A percentile compares a stretch with the other conserved stretches of the same genome.
These are phyloP conservation scores for Berghia stephanieae DNA, from an alignment of 1,140 invertebrate species.

Conservation along the genomic window DNA sequence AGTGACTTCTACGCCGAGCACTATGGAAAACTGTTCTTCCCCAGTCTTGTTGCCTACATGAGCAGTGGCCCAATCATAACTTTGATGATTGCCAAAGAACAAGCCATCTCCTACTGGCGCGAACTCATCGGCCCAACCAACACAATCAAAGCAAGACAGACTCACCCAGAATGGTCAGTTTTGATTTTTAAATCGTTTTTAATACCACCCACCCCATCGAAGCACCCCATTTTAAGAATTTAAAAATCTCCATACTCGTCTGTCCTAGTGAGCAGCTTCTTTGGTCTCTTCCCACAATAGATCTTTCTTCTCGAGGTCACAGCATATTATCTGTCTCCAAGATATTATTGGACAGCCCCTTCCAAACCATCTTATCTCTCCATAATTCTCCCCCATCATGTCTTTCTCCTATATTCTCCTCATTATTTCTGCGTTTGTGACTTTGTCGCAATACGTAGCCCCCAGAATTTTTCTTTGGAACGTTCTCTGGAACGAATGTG, in stretches of 20 bases:
- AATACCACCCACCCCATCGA: background rate
- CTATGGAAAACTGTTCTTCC: conserved; percentile 77
- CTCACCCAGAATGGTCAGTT: conserved; percentile 72
- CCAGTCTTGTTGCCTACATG: conserved; percentile 79
- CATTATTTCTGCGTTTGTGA: too few species aligned
- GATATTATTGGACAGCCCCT: too few species aligned
- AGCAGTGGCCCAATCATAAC: conserved; percentile 79
- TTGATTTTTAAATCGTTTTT: background rate
- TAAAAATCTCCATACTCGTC: background rate
- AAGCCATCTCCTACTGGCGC: conserved; percentile 78
- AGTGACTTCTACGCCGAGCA: conserved; percentile 82
- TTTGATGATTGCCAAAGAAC: conserved; percentile 73
- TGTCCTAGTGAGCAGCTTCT: background rate
- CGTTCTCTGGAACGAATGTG: too few species aligned
- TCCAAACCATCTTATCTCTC: too few species aligned
- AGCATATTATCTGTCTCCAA: too few species aligned
- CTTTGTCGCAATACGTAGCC: too few species aligned
- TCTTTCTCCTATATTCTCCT: too few species aligned
- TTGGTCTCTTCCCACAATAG: conserved; percentile 9
- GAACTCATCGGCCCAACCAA: conserved; percentile 76
- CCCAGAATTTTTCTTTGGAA: too few species aligned
- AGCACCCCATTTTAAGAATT: background rate
- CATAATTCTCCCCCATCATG: too few species aligned
- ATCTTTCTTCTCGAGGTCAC: too few species aligned
- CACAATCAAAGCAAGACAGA: conserved; percentile 75